These are phyloP conservation scores for Cremastinae sp. DNA, from an alignment of 2,888 invertebrate genomes.

Conservation along the genomic window DNA sequence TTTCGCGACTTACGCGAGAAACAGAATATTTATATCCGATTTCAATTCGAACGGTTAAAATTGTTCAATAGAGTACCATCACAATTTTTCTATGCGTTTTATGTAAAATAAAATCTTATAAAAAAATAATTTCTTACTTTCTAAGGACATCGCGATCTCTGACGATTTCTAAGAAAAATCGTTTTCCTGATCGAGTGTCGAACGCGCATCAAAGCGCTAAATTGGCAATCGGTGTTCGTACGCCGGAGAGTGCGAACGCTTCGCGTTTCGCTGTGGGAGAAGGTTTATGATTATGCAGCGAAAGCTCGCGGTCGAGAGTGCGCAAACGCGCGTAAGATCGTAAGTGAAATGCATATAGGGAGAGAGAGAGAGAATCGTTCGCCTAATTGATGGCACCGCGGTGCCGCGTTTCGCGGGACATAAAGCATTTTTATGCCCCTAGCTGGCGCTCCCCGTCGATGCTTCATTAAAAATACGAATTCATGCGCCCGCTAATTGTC, in stretches of 20 bases:
- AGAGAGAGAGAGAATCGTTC: constrained; percentile 53
- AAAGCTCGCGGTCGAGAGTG: constrained; percentile 50
- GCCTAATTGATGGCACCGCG: constrained; percentile 74
- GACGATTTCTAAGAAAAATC: no score
- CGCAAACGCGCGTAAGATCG: neutral
- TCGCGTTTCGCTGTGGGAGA: constrained; percentile 68
- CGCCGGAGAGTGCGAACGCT: no score
- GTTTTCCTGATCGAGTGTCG: no score
- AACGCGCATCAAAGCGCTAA: no score
- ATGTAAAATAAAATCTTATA: no score
- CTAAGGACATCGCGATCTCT: no score
- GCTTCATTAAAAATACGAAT: constrained; percentile 73
- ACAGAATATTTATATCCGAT: neutral
- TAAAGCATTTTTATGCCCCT: constrained; percentile 74
- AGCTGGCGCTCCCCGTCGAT: constrained; percentile 62
- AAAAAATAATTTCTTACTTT: no score
- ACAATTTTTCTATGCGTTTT: no score
- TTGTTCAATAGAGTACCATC: no score
- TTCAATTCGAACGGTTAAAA: neutral
- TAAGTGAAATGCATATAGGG: constrained; percentile 27
- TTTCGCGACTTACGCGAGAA: no score
- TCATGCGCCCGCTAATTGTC: constrained; percentile 54
- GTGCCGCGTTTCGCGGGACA: constrained; percentile 74
- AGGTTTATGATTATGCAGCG: constrained; percentile 72
- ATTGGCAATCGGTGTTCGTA: no score